Evolutionary conservation across 2,797 vertebrate genomes (phyloP), one percentile per base, ranked within the genome.

Genomic region (Adelosebastes latens): DNA sequence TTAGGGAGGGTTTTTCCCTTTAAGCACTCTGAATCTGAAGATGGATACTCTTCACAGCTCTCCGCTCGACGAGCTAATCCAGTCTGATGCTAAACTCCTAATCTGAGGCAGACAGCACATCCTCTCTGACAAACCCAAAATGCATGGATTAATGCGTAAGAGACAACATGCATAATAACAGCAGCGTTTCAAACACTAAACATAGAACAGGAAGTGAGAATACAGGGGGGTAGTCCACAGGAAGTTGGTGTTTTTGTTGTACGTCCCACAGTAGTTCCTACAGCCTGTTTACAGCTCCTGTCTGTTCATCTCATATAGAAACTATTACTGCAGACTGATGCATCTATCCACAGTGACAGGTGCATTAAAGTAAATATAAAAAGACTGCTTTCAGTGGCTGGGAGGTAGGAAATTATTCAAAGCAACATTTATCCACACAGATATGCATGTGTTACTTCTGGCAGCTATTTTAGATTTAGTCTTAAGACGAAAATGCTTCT

Each of bases 201-300:
- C 29, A 72, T 14, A 76, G 77, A 72, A 77, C 68, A 84, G 85
- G 88, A 89, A 82, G 77, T 63, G 31, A 80, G 52, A 63, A 58
- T 12, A 32, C 63, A 65, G 61, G 61, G 20, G 20, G 70, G 69
- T 29, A 8, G 65, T 36, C 75, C 14, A 79, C 64, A 75, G 85
- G 85, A 89, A 84, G 80, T 10, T 5, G 16, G 6, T 18, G 32
- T 55, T 20, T 59, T 61, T 3, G 20, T 64, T 77, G 16, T 32
- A 20, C 6, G 11, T 62, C 29, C 49, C 1, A 49, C 16, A 42
- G 49, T 9, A 72, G 60, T 5, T 70, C 58, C 46, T 52, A 34
- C 32, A 55, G 9, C 31, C 34, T 32, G 32, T 58, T 70, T 67
- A 56, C 32, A 60, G 34, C 8, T 52, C 13, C 3, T 8, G 12